A percentile compares a stretch with the other conserved stretches of the same genome.
Conservation (phyloP, 2,113 vertebrate genomes). For the Pheucticus melanocephalus region DNA sequence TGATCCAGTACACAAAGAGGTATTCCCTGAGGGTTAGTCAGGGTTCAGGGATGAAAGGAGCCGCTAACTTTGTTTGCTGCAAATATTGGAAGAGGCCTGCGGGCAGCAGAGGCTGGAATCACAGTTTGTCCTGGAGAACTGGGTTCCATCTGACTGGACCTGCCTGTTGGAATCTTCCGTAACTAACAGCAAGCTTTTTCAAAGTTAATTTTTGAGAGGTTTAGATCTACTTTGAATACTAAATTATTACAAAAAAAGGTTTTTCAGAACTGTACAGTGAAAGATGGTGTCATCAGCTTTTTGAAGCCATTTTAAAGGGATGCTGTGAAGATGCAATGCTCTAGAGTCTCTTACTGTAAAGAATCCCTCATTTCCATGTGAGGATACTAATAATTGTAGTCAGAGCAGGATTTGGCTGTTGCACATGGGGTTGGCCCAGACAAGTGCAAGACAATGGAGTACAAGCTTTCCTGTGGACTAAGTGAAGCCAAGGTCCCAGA, state of each 20-base stretch:
- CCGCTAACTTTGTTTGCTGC: rapidly evolving
- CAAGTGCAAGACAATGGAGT: background rate
- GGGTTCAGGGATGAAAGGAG: background rate
- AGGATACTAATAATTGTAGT: background rate
- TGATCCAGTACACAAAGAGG: background rate
- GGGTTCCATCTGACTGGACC: background rate
- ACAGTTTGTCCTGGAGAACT: background rate
- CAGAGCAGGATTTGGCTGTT: background rate
- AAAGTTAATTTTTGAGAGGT: background rate
- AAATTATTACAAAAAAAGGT: background rate
- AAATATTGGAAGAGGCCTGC: background rate
- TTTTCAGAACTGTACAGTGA: background rate
- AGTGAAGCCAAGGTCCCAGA: background rate
- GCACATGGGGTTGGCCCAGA: background rate
- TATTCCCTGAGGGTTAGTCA: background rate
- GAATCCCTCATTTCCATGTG: background rate
- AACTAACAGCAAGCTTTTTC: background rate
- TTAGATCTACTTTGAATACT: background rate
- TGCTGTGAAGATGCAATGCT: background rate
- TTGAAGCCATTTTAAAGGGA: background rate
- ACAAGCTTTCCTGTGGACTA: background rate
- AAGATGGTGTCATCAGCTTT: background rate
- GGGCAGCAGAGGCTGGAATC: background rate
- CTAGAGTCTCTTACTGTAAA: background rate
- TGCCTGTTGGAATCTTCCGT: background rate